A percentile compares a stretch with the other conserved stretches of the same genome.
Evolutionary conservation across 1,140 invertebrate species (phyloP).

Genomic region (Pogonomyrmex barbatus): DNA sequence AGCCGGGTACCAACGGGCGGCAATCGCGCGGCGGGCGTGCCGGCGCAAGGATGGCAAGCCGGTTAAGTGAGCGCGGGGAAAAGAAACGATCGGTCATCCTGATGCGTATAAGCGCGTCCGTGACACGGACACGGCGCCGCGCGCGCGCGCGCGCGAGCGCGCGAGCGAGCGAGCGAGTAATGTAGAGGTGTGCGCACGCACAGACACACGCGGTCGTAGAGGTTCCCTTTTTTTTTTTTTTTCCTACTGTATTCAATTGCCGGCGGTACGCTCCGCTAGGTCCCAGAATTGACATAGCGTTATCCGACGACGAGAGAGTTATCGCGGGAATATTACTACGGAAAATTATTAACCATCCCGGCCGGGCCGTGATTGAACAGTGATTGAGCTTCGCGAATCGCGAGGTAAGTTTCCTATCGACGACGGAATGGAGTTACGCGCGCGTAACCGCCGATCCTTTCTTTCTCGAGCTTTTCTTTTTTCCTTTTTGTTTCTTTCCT

Average conservation of each 20-base stretch:
- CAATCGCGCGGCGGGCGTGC: slow-evolving; percentile 61
- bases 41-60: slow-evolving; percentile 69
- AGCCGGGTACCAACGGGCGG: slow-evolving; percentile 32
- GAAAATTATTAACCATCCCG: slow-evolving; percentile 73
- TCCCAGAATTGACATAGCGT: slow-evolving; percentile 73
- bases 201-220: not conserved
- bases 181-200: not conserved
- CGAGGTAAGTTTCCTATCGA: slow-evolving; percentile 62
- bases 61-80: slow-evolving; percentile 72
- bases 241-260: slow-evolving; percentile 59
- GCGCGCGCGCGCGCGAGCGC: not conserved
- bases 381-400: slow-evolving; percentile 56
- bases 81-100: slow-evolving; percentile 76
- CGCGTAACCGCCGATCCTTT: not conserved
- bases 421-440: slow-evolving; percentile 35
- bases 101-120: slow-evolving; percentile 70
- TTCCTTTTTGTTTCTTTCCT: not conserved
- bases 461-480: not conserved
- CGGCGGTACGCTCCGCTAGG: slow-evolving; percentile 68
- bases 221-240: slow-evolving; percentile 40
- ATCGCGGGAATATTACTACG: slow-evolving; percentile 67
- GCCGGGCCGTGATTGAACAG: slow-evolving; percentile 47
- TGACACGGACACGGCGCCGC: slow-evolving; percentile 54
- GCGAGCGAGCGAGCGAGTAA: not conserved
- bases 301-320: slow-evolving; percentile 71